A percentile compares a stretch with the other conserved stretches of the same genome.
Evolutionary conservation across 2,888 invertebrate genomes (phyloP).

Genomic region (Netelia inedita): DNA sequence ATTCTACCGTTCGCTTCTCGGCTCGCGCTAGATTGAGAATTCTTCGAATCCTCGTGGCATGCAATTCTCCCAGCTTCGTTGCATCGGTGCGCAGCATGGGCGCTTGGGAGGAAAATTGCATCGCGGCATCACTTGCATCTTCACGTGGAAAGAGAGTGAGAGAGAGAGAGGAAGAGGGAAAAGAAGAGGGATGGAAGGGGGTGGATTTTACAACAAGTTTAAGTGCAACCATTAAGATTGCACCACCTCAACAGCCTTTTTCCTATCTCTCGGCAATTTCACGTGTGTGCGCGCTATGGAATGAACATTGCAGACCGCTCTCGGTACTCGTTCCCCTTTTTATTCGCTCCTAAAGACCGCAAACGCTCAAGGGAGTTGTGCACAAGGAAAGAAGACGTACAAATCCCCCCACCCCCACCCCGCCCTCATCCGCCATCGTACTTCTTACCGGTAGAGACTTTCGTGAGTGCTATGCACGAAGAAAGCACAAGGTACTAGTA

Average conservation of each 20-base stretch:
- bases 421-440: neutral
- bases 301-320: conserved; percentile 20
- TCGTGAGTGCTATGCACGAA: conserved; percentile 6
- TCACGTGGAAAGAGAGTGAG: neutral
- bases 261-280: conserved; percentile 54
- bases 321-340: conserved; percentile 50
- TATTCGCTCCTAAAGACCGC: conserved; percentile 64
- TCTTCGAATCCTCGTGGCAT: conserved; percentile 6
- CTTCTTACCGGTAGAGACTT: conserved; percentile 9
- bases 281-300: conserved; percentile 9
- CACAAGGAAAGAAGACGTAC: conserved; percentile 39
- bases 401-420: neutral
- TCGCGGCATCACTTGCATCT: neutral
- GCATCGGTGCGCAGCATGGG: neutral
- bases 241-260: conserved; percentile 69
- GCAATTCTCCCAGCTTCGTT: conserved; percentile 3
- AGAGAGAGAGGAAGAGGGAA: neutral
- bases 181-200: conserved; percentile 18
- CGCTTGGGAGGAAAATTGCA: conserved; percentile 1
- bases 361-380: conserved; percentile 54
- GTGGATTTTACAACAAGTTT: conserved; percentile 66
- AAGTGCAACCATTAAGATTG: conserved; percentile 71
- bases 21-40: neutral
- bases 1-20: too few relatives aligned
- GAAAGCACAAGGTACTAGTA: neutral